Evolutionary conservation across 2,888 invertebrate species (phyloP), one percentile per base, ranked within the genome.

Genomic region (Eurois occulta): DNA sequence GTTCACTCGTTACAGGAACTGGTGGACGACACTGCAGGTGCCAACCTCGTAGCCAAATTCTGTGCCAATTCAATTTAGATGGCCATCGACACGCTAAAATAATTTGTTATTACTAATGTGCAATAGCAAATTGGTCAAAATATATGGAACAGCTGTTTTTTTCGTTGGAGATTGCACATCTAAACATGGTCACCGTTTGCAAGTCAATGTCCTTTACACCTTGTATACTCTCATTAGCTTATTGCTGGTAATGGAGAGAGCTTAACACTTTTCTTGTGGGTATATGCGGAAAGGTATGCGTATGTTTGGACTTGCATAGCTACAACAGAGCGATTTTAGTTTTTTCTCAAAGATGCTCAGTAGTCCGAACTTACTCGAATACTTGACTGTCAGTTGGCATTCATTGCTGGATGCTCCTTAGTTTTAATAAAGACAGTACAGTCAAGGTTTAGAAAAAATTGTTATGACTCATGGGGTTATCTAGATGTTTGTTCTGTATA

Each of bases 221-320:
- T 11, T 55, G 55, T 55, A 55, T 55, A 43, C 28, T 64, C 8
- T 18, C 21, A 24, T 35, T 35, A n/a, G 35, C 38, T 65, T 72
- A 71, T 62, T 67, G 55, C 24, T 41, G 24, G 16, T 66, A 69
- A 81, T 52, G 35, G 10, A 35, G 16, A 41, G 58, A n/a, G 71
- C 62, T 67, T 52, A 71, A 48, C 11, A 78, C 13, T 67, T 79
- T 74, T 74, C 32, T 74, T 43, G 55, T n/a, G 48, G 8, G 46
- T 18, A n/a, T 52, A 78, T 55, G 72, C 46, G 75, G 46, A 83
- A 85, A 72, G 65, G 75, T 72, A 72, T 65, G 81, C 41, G n/a
- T 48, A 8, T n/a, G n/a, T n/a, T n/a, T n/a, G n/a, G n/a, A n/a
- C 0, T 66, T 64, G 52, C 48, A 77, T 65, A 67, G 28, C 46